Conservation (phyloP, 2,113 vertebrate genomes). For the Excalfactoria chinensis region DNA sequence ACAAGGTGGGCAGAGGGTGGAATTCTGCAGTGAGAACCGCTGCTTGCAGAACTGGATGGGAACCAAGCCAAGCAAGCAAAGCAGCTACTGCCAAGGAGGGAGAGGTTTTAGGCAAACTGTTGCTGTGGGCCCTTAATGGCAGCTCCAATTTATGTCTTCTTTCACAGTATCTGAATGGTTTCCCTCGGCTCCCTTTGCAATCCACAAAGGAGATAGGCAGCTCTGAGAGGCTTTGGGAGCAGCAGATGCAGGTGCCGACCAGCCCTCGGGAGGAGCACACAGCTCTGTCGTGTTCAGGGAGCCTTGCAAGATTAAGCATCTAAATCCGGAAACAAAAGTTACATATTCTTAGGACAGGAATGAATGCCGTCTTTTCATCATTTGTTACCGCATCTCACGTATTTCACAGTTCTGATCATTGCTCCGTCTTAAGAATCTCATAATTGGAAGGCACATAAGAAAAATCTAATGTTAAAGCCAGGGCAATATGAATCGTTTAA, state of each 20-base stretch:
- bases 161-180: not conserved
- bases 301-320: not conserved
- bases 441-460: not conserved
- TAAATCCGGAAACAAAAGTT: not conserved
- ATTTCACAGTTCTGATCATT: not conserved
- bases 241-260: not conserved
- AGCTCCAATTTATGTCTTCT: not conserved
- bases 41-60: not conserved
- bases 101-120: not conserved
- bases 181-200: not conserved
- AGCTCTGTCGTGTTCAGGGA: not conserved
- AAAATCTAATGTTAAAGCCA: not conserved
- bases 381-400: not conserved
- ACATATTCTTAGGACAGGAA: not conserved
- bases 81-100: not conserved
- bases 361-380: not conserved
- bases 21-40: not conserved
- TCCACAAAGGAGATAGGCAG: not conserved
- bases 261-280: rapidly evolving
- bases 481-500: not conserved
- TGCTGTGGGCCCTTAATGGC: not conserved
- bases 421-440: not conserved
- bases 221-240: not conserved
- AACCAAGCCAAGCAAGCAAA: not conserved
- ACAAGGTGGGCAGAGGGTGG: not conserved